phyloP scores from a whole-genome alignment of 2,797 vertebrate genomes.

The Lacerta agilis region DNA sequence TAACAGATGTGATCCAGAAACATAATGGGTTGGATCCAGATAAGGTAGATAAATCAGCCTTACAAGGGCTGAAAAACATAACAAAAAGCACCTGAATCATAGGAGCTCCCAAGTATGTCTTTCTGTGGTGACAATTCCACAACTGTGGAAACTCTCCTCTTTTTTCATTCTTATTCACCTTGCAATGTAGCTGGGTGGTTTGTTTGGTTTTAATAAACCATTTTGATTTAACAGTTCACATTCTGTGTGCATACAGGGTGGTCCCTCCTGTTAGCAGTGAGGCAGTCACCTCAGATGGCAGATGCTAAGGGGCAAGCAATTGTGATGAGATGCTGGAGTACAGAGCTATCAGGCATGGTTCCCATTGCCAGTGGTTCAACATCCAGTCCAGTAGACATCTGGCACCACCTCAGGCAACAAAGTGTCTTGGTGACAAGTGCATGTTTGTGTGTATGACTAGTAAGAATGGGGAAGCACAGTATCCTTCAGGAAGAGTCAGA shows the following conservation, averaged over 20 bases:
- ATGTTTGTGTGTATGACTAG: background rate
- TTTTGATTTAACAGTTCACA: constrained; percentile 11
- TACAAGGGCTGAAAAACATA: background rate
- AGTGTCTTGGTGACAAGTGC: background rate
- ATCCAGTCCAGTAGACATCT: too few species aligned
- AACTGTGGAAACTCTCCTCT: background rate
- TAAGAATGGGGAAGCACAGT: background rate
- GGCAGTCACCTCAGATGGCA: too few species aligned
- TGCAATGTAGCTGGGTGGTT: background rate
- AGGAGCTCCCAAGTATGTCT: background rate
- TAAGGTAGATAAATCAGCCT: background rate
- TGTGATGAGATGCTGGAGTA: too few species aligned
- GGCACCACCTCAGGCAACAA: too few species aligned
- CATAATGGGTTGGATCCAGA: background rate
- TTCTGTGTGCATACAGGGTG: background rate
- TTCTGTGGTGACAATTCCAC: background rate
- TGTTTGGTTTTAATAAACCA: background rate
- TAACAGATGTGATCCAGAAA: background rate
- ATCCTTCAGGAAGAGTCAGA: background rate
- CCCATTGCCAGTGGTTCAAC: too few species aligned
- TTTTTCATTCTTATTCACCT: background rate
- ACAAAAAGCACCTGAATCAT: background rate
- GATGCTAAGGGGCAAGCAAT: too few species aligned
- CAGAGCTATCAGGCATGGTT: too few species aligned
- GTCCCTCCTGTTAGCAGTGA: too few species aligned